phyloP scores from a whole-genome alignment of 2,113 vertebrate species.

The cat (Felis catus) region F.catus_Fca126_mat1.0 CM031418.1:80658001-80658500 shows the following conservation, averaged over 20 bases:
- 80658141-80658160: neutral
- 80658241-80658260: neutral
- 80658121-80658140: neutral
- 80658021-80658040: neutral
- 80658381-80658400: neutral
- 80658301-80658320: neutral
- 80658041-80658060: neutral
- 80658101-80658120: neutral
- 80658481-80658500: neutral
- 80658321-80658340: neutral
- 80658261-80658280: constrained; percentile 1
- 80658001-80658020: neutral
- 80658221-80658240: constrained; percentile 7
- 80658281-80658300: neutral
- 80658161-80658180: neutral
- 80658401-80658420: neutral
- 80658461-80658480: neutral
- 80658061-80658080: neutral
- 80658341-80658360: constrained; percentile 14
- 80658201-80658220: constrained; percentile 15
- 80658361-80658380: constrained; percentile 4
- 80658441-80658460: constrained; percentile 47
- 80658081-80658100: neutral
- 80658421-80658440: neutral
- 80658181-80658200: neutral